These are phyloP conservation scores for Rambutsinella grinnellia DNA, from an alignment of 2,888 invertebrate species.

Conservation along the genomic window DNA sequence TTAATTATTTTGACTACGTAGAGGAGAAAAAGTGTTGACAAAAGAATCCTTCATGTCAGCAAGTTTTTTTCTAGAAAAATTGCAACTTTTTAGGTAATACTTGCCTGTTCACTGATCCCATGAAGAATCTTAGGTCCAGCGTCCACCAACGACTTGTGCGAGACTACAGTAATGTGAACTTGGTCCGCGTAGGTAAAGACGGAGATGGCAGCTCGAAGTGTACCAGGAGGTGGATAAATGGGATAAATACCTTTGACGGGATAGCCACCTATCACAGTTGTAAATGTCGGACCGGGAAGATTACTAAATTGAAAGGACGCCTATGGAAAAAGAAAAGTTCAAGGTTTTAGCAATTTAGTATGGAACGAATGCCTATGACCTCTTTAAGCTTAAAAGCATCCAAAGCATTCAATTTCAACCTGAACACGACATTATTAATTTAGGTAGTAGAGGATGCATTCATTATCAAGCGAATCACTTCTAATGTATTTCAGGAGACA, in stretches of 20 bases:
- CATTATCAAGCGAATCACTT: too few relatives aligned
- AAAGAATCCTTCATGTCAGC: too few relatives aligned
- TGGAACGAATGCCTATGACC: too few relatives aligned
- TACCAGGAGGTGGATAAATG: conserved; percentile 71
- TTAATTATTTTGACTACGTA: too few relatives aligned
- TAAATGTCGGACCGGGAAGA: conserved; percentile 71
- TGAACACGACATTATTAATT: too few relatives aligned
- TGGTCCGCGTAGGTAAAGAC: conserved; percentile 73
- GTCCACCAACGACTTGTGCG: conserved; percentile 68
- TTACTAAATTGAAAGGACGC: conserved; percentile 70
- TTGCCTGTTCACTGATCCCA: conserved; percentile 63
- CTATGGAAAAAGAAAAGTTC: conserved; percentile 45
- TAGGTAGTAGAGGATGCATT: too few relatives aligned
- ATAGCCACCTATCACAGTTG: conserved; percentile 70
- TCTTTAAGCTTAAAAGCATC: too few relatives aligned
- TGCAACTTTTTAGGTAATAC: background rate
- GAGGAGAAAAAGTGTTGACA: too few relatives aligned
- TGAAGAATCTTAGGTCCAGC: conserved; percentile 55
- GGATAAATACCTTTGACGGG: conserved; percentile 69
- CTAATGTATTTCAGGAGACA: too few relatives aligned
- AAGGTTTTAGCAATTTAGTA: too few relatives aligned
- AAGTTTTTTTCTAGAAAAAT: too few relatives aligned
- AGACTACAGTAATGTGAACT: conserved; percentile 71
- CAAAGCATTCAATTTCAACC: too few relatives aligned
- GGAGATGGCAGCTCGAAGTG: conserved; percentile 71